Evolutionary conservation across 2,797 vertebrate genomes (phyloP).

Genomic region (Anableps anableps): DNA sequence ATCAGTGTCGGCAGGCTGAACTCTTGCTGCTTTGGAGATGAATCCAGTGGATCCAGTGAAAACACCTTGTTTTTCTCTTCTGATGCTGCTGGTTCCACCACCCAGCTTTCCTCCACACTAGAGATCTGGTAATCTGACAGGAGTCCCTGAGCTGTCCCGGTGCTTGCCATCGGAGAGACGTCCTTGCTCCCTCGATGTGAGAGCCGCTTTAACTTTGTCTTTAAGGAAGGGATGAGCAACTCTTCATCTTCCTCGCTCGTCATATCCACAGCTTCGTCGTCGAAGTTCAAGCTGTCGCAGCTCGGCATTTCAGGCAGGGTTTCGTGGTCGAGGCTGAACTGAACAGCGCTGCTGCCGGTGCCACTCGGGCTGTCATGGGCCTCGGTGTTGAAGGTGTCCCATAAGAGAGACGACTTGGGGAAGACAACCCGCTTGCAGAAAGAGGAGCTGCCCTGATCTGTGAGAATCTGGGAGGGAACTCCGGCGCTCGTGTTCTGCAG

Average conservation of each 20-base stretch:
- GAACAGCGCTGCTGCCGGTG: constrained; percentile 49
- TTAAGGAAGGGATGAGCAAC: constrained; percentile 41
- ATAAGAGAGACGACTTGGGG: constrained; percentile 48
- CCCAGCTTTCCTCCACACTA: constrained; percentile 41
- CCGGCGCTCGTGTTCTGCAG: neutral
- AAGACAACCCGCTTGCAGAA: constrained; percentile 45
- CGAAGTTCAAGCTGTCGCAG: constrained; percentile 68
- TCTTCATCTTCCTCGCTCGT: constrained; percentile 41
- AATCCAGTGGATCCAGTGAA: constrained; percentile 75
- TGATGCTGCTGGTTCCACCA: constrained; percentile 18
- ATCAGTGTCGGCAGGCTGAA: constrained; percentile 75
- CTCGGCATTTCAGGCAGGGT: constrained; percentile 74
- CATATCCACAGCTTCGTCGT: constrained; percentile 40
- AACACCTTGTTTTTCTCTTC: constrained; percentile 62
- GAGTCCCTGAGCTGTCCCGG: constrained; percentile 24
- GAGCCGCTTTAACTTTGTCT: neutral
- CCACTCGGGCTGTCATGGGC: constrained; percentile 45
- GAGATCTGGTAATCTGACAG: neutral
- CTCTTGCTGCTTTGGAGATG: constrained; percentile 55
- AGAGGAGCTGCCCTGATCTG: constrained; percentile 28
- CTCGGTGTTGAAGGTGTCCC: constrained; percentile 64
- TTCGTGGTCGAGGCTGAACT: constrained; percentile 76
- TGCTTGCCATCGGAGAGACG: constrained; percentile 27
- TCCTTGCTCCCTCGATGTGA: neutral
- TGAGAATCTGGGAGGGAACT: neutral